Evolutionary conservation across 2,797 vertebrate genomes (phyloP), one percentile per base, ranked within the genome.

Genomic region (Pseudochaenichthys georgianus): DNA sequence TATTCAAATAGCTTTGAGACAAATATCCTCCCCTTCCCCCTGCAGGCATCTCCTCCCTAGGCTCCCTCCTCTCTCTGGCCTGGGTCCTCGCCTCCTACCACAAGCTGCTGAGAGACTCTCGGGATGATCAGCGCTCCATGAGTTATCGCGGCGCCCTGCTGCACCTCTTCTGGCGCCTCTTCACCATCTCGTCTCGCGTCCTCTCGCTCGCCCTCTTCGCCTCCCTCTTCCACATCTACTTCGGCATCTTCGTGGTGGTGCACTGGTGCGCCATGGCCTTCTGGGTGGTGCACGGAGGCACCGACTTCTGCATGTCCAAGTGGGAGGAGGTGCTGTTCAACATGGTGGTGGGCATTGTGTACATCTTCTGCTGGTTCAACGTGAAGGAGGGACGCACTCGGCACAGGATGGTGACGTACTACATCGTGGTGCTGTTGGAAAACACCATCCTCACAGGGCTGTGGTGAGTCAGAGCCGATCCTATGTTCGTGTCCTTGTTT

Each of bases 291-390:
- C 97, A 99, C 81, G 98, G 98, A 7, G 98, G 97, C 87, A 99
- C 98, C 42, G 98, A 99, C 93, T 99, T 99, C 96, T 99, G 98
- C 93, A 99, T 99, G 98, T 99, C 98, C 92, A 99, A 99, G 94
- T 99, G 98, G 98, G 98, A 99, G 93, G 98, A 99, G 95, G 97
- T 99, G 95, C 97, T 99, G 83, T 99, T 99, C 95, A 99, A 99
- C 93, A 98, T 99, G 98, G 98, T 99, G 95, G 98, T 99, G 80
- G 98, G 98, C 90, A 98, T 99, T 15, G 98, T 99, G 93, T 99
- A 99, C 96, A 98, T 99, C 95, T 99, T 99, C 95, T 99, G 98
- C 95, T 99, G 98, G 98, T 99, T 99, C 91, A 99, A 99, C 85
- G 98, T 99, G 92, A 98, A 99, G 92, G 98, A 99, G 95, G 98